These are phyloP conservation scores for Bryconaethiops microstoma DNA, from an alignment of 2,797 vertebrate genomes.

Conservation along the genomic window DNA sequence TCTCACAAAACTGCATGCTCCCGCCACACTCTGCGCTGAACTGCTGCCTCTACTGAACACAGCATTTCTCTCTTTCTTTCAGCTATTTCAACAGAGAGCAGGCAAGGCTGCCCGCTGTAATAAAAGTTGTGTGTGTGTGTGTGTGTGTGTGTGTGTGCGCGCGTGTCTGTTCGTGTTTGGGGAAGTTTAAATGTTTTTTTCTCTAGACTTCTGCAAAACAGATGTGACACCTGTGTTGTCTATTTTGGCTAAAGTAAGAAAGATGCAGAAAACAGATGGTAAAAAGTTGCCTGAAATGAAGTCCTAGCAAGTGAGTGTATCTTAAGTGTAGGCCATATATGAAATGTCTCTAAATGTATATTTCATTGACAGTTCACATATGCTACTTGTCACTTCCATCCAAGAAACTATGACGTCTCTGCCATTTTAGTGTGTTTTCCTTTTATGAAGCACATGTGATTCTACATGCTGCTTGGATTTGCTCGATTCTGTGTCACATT, in stretches of 20 bases:
- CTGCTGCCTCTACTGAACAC: slow-evolving; percentile 14
- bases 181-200: neutral
- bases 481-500: no score
- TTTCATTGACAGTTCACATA: neutral
- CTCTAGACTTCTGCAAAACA: neutral
- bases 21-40: neutral
- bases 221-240: neutral
- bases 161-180: no score
- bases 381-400: no score
- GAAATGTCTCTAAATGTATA: neutral
- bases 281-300: neutral
- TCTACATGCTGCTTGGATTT: no score
- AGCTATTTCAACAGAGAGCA: neutral
- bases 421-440: no score
- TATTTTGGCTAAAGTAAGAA: neutral
- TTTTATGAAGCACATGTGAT: no score
- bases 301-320: neutral
- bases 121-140: neutral
- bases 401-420: no score
- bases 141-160: no score
- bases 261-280: neutral
- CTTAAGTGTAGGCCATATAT: neutral
- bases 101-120: neutral
- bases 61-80: neutral
- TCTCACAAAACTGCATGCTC: slow-evolving; percentile 37